Base-by-base conservation (phyloP, 2,113 vertebrate genomes). In the Daphoenositta chrysoptera region DNA sequence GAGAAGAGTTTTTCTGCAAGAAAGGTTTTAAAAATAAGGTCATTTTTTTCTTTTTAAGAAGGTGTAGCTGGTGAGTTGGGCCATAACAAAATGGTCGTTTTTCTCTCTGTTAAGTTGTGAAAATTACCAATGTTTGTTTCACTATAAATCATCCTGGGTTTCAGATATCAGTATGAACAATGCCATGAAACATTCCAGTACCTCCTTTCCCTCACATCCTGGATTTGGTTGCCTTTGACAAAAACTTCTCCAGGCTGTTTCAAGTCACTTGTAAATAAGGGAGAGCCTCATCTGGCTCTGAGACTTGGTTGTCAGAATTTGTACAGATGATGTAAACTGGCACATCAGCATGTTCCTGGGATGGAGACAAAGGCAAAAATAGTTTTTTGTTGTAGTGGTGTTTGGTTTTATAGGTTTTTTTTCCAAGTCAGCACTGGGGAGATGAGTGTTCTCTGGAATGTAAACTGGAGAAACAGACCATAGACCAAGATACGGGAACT, bases 301-400 rank as follows among this genome's bases (percentile, higher is more conserved):
- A 91, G 65, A 87, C 9, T 68, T 64, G 37, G n/a, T 81, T 81
- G 80, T 91, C 71, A 90, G 10, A 31, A 83, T 58, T 86, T 89
- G 87, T 94, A 87, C 68, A 95, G 83, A 44, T 94, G 56, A 83
- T 75, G n/a, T 75, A 92, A 89, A 81, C 83, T 91, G 86, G 83
- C 72, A 90, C 31, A 89, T 75, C 56, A 44, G 83, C 35, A 13
- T 94, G 68, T 92, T 94, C 28, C 54, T 77, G 72, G 90, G 91
- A 51, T 73, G 39, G 47, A 68, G 58, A 88, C 3, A 16, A 90
- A 61, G 83, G 80, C 33, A 83, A 93, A 95, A 88, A 80, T 61
- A 73, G 58, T 30, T 76, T 75, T 69, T 84, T 19, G 17, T 57
- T 80, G 50, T 78, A 33, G 69, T 56, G 39, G 7, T 68, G 23